Evolutionary conservation across 2,888 invertebrate species (phyloP), one percentile per base, ranked within the genome.

Genomic region (Andricus quercusramuli): DNA sequence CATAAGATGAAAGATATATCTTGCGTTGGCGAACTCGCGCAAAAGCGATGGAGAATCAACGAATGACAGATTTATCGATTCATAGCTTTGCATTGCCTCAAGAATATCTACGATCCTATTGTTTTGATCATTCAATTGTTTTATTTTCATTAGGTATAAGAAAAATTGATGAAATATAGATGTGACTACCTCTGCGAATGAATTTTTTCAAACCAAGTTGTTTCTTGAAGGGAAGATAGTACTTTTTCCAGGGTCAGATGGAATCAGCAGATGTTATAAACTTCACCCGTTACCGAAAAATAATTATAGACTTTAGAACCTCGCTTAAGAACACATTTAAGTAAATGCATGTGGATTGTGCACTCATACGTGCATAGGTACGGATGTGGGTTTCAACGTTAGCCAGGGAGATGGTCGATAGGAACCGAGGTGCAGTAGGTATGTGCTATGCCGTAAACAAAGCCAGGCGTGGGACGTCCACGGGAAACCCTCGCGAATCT

Each of bases 381-480:
- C 64, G 44, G 77, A 64, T 65, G 65, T 64, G 64, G 59, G 37
- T 67, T 74, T 74, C 74, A 74, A 22, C 56, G 20, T 74, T 74
- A 56, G 74, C 15, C 37, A 29, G 32, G 29, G 84, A 87, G 88
- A 88, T 85, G 82, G 82, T 81, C 82, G 90, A 89, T 90, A 89
- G 86, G 84, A 81, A 83, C 85, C 83, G 79, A 83, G 83, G 80
- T 82, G 86, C 86, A 88, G 86, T 87, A 88, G 86, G 89, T 89
- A 86, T 87, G 84, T 81, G 62, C 81, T 80, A 85, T 56, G 84
- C 87, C 87, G 89, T 89, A 90, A 90, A 91, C 88, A 90, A 90
- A 90, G 87, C 83, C 85, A 82, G 83, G 90, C 90, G 91, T 90
- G 89, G 90, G 91, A 88, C 80, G 90, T 85, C 80, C 79, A 83